These are phyloP conservation scores for Perizoma affinitatum DNA, from an alignment of 2,888 invertebrate genomes.

Conservation along the genomic window DNA sequence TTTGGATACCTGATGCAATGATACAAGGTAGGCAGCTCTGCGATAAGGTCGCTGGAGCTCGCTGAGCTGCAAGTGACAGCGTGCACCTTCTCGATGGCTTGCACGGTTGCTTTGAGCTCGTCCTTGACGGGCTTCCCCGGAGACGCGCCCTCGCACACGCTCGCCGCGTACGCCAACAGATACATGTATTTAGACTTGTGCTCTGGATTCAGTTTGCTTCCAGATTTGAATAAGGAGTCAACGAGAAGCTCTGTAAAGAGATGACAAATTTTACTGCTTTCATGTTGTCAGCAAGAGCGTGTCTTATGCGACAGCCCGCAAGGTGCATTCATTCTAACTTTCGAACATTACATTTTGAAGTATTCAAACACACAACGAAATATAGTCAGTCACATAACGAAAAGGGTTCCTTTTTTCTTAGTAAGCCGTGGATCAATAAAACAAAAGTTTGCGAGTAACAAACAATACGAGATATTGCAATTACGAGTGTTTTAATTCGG, in stretches of 20 bases:
- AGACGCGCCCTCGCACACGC: conserved; percentile 91
- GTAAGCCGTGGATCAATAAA: no score
- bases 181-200: conserved; percentile 98
- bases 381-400: no score
- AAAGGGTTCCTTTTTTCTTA: no score
- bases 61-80: conserved; percentile 95
- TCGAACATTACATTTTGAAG: no score
- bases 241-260: conserved; percentile 90
- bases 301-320: no score
- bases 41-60: conserved; percentile 96
- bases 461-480: no score
- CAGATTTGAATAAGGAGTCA: conserved; percentile 96
- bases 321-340: no score
- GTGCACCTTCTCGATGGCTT: conserved; percentile 96
- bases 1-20: conserved; percentile 90
- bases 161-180: conserved; percentile 96
- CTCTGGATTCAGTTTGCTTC: conserved; percentile 97
- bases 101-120: conserved; percentile 94
- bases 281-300: neutral
- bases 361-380: no score
- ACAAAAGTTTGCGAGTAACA: no score
- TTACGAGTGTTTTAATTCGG: no score
- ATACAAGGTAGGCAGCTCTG: conserved; percentile 95
- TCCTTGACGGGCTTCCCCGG: conserved; percentile 92
- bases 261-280: neutral